These are phyloP conservation scores for Odontocerum albicorne DNA, from an alignment of 2,888 invertebrate species.

Conservation along the genomic window DNA sequence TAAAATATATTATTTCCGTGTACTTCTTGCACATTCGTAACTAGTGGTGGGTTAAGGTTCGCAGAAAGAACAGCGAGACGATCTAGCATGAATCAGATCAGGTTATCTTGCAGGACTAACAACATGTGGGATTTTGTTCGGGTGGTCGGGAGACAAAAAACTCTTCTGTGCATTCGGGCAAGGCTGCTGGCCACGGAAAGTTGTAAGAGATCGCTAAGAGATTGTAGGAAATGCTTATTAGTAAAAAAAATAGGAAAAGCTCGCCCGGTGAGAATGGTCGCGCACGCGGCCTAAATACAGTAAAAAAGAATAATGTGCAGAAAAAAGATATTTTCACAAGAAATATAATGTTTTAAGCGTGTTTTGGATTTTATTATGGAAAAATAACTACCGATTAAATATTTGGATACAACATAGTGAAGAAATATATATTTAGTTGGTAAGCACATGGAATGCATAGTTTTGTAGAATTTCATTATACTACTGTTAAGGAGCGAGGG, in stretches of 20 bases:
- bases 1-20: neutral
- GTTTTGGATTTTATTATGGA: constrained; percentile 31
- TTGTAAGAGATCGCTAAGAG: too few species aligned
- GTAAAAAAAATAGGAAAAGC: constrained; percentile 9
- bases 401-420: constrained; percentile 28
- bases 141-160: too few species aligned
- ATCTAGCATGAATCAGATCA: too few species aligned
- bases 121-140: too few species aligned
- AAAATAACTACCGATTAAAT: constrained; percentile 31
- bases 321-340: constrained; percentile 20
- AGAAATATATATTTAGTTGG: constrained; percentile 24
- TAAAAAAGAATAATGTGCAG: constrained; percentile 16
- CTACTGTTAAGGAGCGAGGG: constrained; percentile 9
- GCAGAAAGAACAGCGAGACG: too few species aligned
- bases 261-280: constrained; percentile 10
- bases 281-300: constrained; percentile 24
- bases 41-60: too few species aligned
- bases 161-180: too few species aligned
- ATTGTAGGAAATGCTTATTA: constrained; percentile 21
- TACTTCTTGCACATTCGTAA: too few species aligned
- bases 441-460: constrained; percentile 33
- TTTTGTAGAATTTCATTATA: constrained; percentile 31
- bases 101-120: too few species aligned
- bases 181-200: neutral
- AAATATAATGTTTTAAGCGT: constrained; percentile 30